These are phyloP conservation scores for Plodia interpunctella DNA, from an alignment of 1,140 invertebrate species.

Conservation along the genomic window DNA sequence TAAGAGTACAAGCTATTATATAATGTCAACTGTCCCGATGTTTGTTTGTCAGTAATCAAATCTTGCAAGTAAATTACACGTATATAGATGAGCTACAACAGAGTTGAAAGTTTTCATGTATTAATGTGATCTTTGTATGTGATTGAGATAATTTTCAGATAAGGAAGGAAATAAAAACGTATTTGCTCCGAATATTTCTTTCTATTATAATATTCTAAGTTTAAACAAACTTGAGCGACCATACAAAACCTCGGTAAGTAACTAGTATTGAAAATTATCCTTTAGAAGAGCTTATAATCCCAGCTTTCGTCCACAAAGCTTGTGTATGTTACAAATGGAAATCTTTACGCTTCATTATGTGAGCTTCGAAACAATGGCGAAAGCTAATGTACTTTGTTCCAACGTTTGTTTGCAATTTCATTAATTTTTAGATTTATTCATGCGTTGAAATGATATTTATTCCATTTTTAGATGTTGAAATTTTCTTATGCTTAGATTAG, in stretches of 20 bases:
- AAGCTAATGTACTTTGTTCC: background rate
- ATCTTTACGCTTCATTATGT: background rate
- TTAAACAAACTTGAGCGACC: background rate
- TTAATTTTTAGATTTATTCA: background rate
- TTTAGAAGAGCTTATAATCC: background rate
- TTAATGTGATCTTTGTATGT: no score
- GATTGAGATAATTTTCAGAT: no score
- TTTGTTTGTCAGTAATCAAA: no score
- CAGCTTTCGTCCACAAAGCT: background rate
- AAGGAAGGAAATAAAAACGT: no score
- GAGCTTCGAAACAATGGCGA: background rate
- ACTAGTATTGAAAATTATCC: slow-evolving; percentile 1
- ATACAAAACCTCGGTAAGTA: background rate
- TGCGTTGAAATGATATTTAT: slow-evolving; percentile 3
- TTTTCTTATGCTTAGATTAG: no score
- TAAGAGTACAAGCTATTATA: no score
- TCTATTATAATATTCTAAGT: no score
- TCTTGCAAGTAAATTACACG: no score
- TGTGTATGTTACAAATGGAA: background rate
- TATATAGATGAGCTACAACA: no score
- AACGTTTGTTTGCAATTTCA: background rate
- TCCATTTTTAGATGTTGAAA: background rate
- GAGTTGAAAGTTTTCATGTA: no score
- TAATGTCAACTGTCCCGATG: no score
- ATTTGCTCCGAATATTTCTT: no score